Percentiles rank a stretch among this genome's conserved stretches.
Evolutionary conservation across 1,140 invertebrate genomes (phyloP).

Genomic region (Cydia amplana): DNA sequence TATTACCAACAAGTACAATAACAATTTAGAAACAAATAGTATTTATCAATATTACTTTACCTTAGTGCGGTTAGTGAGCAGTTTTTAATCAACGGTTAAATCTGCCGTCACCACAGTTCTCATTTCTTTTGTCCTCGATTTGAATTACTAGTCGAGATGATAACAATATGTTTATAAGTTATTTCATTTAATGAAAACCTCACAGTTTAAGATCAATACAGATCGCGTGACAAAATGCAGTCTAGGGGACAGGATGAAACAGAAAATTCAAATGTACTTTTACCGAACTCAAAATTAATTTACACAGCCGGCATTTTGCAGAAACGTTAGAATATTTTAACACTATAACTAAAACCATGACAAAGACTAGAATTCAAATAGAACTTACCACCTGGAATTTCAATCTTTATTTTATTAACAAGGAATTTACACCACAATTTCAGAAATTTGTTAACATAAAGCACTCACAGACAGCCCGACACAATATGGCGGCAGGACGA

Average conservation of each 20-base stretch:
- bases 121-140: slow-evolving; percentile 31
- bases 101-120: slow-evolving; percentile 17
- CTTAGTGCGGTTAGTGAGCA: background rate
- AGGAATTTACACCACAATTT: slow-evolving; percentile 69
- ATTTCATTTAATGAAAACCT: background rate
- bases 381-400: slow-evolving; percentile 63
- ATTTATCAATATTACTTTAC: background rate
- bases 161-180: slow-evolving; percentile 12
- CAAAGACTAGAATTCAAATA: slow-evolving; percentile 65
- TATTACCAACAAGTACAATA: background rate
- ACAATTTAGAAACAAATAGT: background rate
- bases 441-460: slow-evolving; percentile 67
- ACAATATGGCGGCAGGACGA: slow-evolving; percentile 75
- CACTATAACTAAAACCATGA: slow-evolving; percentile 48
- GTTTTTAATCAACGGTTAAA: slow-evolving; percentile 5
- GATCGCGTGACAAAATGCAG: slow-evolving; percentile 12
- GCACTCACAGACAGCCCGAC: slow-evolving; percentile 75
- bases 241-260: slow-evolving; percentile 3
- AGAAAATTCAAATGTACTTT: slow-evolving; percentile 32
- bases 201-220: background rate
- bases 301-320: slow-evolving; percentile 41
- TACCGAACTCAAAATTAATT: slow-evolving; percentile 40
- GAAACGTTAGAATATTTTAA: slow-evolving; percentile 5
- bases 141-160: slow-evolving; percentile 5
- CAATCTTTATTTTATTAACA: slow-evolving; percentile 68